Conservation (phyloP, 2,888 invertebrate species). For the Microchrysa polita region DNA sequence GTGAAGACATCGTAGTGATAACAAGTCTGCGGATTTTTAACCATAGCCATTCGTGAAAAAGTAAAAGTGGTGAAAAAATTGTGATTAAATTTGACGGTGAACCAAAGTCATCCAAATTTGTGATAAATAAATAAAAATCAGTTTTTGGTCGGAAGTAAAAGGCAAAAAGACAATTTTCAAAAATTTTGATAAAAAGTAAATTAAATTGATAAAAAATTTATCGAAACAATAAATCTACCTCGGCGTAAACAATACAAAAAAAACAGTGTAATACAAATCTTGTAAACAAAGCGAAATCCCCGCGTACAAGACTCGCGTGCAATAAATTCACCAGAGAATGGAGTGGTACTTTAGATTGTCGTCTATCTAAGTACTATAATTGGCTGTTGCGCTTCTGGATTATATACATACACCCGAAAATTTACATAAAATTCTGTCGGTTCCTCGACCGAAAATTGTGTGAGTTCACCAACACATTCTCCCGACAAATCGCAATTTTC, state of each 20-base stretch:
- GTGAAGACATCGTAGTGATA: constrained; percentile 25
- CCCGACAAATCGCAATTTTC: constrained; percentile 11
- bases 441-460: too few species aligned
- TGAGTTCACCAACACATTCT: constrained; percentile 17
- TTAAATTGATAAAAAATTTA: background rate
- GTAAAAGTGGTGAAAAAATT: background rate
- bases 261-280: background rate
- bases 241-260: background rate
- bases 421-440: constrained; percentile 14
- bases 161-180: too few species aligned
- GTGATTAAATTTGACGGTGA: too few species aligned
- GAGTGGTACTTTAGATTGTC: too few species aligned
- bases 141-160: too few species aligned
- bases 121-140: too few species aligned
- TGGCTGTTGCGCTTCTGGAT: constrained; percentile 39
- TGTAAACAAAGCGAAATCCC: constrained; percentile 20
- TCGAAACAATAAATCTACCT: background rate
- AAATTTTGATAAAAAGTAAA: background rate
- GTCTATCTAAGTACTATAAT: constrained; percentile 10
- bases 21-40: constrained; percentile 18
- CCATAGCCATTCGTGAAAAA: background rate
- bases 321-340: too few species aligned
- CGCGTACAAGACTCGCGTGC: background rate
- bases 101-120: too few species aligned
- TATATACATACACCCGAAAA: constrained; percentile 3